Base-by-base conservation (phyloP, 2,797 vertebrate species). In the Podarcis siculus region DNA sequence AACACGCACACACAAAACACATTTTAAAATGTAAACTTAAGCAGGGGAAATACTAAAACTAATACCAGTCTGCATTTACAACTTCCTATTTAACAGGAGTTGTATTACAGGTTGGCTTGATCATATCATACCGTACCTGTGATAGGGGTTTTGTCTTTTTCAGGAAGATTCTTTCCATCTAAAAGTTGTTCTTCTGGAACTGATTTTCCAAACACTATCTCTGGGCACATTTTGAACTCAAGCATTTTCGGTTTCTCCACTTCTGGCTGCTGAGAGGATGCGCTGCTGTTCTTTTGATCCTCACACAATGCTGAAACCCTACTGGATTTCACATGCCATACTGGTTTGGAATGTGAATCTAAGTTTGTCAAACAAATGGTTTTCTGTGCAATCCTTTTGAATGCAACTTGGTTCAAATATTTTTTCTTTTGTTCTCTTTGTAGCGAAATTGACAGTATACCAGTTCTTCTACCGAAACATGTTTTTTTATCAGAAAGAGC, bases 221-320 rank as follows among this genome's bases (percentile, higher is more conserved):
- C 97, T 67, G 97, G 97, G 86, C 95, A 97, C 25, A 97, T 92
- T 79, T 97, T 97, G 94, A 97, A 97, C 77, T 96, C 94, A 35
- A 97, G 92, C 86, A 96, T 87, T 64, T 91, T 90, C 4, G 5
- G 87, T 32, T 92, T 94, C 12, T 86, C 27, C 0, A 71, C 7
- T 15, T 88, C 67, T 35, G 92, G 83, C 4, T 0, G 89, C 42
- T 89, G 86, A 0, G 90, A 86, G 25, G 84, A 32, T 85, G 64
- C 27, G 25, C 5, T 82, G 32, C 81, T 92, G 23, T 61, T 90
- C n/a, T 92, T 92, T 0, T 0, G 13, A 23, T 79, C 13, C 30
- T 67, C 4, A 0, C 42, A 85, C 3, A 3, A 85, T 0, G 67
- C 61, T 66, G 91, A 67, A 3, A 6, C 30, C 81, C 66, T 89